Conservation (phyloP, 2,888 invertebrate genomes). For the Callyntrura guangdongensis region DNA sequence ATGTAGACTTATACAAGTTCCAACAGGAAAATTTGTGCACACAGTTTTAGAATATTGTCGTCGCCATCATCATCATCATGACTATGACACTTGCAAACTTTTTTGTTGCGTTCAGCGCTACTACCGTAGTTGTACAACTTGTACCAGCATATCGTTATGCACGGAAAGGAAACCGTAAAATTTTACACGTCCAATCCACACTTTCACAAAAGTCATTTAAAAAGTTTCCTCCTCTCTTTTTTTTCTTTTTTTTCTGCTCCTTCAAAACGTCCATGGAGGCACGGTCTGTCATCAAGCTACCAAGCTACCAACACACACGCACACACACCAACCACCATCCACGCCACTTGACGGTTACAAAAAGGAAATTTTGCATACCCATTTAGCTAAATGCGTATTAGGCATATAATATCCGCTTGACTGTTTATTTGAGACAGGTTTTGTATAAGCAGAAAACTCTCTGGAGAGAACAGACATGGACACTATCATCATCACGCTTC, state of each 20-base stretch:
- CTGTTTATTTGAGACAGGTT: too few relatives aligned
- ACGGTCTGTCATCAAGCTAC: conserved; percentile 39
- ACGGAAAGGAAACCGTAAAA: conserved; percentile 63
- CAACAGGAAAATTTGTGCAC: conserved; percentile 9
- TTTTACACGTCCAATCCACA: conserved; percentile 66
- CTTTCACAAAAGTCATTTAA: conserved; percentile 66
- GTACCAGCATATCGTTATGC: conserved; percentile 24
- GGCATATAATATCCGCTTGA: conserved; percentile 12
- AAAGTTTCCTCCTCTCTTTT: conserved; percentile 61
- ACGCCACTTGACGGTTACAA: conserved; percentile 41
- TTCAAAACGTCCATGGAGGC: conserved; percentile 13
- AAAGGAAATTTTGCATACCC: conserved; percentile 35
- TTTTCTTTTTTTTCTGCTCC: conserved; percentile 11
- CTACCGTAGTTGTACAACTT: too few relatives aligned
- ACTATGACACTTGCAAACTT: conserved; percentile 70
- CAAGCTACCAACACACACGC: too few relatives aligned
- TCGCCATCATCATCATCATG: background rate
- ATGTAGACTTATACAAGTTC: background rate
- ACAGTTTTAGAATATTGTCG: conserved; percentile 58
- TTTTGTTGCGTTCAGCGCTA: conserved; percentile 22
- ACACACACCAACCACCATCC: background rate
- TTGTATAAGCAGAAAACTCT: conserved; percentile 14
- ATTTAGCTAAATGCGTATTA: conserved; percentile 23
- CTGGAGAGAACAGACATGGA: background rate
- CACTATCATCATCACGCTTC: too few relatives aligned